phyloP scores from a whole-genome alignment of 2,797 vertebrate genomes.

The Tokudaia muenninki region DNA sequence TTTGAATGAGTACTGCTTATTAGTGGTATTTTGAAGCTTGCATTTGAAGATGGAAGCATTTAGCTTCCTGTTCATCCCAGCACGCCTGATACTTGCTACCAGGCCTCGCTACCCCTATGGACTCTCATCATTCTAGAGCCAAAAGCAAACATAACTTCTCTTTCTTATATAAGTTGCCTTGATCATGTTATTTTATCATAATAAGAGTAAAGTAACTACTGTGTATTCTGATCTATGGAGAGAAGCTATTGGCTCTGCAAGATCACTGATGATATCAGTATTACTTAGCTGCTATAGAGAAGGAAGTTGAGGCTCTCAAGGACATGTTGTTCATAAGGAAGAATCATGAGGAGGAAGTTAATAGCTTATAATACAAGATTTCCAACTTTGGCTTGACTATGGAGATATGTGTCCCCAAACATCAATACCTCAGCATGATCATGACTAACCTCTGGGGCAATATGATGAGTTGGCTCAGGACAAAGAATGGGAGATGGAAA shows the following conservation, averaged over 20 bases:
- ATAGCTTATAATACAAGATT: slow-evolving; percentile 91
- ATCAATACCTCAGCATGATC: slow-evolving; percentile 90
- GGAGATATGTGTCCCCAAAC: slow-evolving; percentile 93
- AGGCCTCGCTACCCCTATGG: too few relatives aligned
- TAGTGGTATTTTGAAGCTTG: background rate
- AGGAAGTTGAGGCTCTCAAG: slow-evolving; percentile 93
- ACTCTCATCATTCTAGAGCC: background rate
- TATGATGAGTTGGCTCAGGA: slow-evolving; percentile 93
- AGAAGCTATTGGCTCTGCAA: slow-evolving; percentile 92
- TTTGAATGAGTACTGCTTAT: background rate
- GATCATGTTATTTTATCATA: background rate
- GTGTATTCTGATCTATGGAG: slow-evolving; percentile 89
- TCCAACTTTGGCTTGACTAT: slow-evolving; percentile 92
- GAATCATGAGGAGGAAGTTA: slow-evolving; percentile 93
- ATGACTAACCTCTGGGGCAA: slow-evolving; percentile 94
- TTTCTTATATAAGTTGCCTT: too few relatives aligned
- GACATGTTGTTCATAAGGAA: slow-evolving; percentile 95
- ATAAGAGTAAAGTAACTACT: background rate
- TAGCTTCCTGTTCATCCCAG: background rate
- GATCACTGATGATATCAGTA: slow-evolving; percentile 94
- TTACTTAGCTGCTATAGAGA: slow-evolving; percentile 94
- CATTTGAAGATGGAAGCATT: background rate
- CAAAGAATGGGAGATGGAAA: slow-evolving; percentile 93
- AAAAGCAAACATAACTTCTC: background rate
- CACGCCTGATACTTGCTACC: background rate